Percentiles rank a stretch among this genome's conserved stretches.
phyloP scores from a whole-genome alignment of 2,113 vertebrate species.

The Otocyon megalotis region DNA sequence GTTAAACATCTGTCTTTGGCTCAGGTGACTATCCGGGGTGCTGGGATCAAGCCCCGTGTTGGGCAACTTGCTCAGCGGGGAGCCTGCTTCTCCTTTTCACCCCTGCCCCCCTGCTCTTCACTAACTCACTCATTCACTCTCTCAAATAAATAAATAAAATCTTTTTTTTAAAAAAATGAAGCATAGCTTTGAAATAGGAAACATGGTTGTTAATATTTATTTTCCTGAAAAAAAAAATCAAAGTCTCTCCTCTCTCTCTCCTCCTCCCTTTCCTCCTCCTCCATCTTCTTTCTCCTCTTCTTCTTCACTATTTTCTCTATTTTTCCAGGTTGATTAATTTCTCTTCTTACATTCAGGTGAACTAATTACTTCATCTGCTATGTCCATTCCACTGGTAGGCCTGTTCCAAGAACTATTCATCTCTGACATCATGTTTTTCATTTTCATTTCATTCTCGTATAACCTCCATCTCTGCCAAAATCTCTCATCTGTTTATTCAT shows the following conservation, averaged over 20 bases:
- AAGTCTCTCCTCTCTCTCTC: background rate
- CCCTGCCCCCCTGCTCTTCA: no score
- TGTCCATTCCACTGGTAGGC: no score
- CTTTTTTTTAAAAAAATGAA: background rate
- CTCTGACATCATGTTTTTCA: background rate
- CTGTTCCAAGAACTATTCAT: background rate
- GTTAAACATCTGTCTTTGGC: no score
- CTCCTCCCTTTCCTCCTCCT: no score
- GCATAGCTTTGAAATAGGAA: background rate
- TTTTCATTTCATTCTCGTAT: background rate
- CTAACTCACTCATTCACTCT: no score
- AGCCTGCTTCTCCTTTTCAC: no score
- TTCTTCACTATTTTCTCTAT: background rate
- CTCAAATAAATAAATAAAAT: no score
- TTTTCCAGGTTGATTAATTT: background rate
- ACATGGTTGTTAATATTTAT: background rate
- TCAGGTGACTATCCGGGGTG: no score
- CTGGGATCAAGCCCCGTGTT: no score
- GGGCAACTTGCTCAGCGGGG: no score
- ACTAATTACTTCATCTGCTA: background rate
- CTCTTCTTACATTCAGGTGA: background rate
- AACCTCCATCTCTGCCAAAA: background rate
- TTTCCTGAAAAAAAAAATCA: background rate
- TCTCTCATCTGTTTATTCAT: background rate
- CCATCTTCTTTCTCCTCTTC: background rate